These are phyloP conservation scores for Heliconius ethilla DNA, from an alignment of 2,888 invertebrate genomes.

Conservation along the genomic window DNA sequence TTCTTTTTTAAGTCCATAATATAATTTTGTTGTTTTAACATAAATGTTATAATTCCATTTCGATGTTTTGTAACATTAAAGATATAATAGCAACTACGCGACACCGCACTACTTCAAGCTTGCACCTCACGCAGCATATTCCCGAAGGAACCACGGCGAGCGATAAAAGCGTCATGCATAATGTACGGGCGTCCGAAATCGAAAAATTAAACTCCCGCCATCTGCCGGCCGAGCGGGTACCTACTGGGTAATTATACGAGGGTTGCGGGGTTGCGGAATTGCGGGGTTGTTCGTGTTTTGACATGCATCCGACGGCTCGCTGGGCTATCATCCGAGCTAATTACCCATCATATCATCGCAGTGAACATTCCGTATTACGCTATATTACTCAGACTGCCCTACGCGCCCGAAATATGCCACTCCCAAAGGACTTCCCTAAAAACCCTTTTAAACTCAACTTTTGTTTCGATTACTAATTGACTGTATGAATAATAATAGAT, in stretches of 20 bases:
- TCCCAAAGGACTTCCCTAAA: conserved; percentile 45
- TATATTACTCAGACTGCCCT: conserved; percentile 5
- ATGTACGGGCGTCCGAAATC: conserved; percentile 79
- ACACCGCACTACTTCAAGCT: conserved; percentile 48
- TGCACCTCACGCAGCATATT: conserved; percentile 50
- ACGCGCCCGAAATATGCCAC: neutral
- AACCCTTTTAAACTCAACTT: conserved; percentile 47
- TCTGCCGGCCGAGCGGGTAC: conserved; percentile 65
- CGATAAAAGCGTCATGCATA: conserved; percentile 81
- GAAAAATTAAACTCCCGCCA: conserved; percentile 80
- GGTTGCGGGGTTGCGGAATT: conserved; percentile 44
- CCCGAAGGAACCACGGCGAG: conserved; percentile 78
- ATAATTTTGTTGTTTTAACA: neutral
- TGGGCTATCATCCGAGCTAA: conserved; percentile 66
- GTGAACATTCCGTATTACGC: conserved; percentile 25
- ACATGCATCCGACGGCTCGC: conserved; percentile 59
- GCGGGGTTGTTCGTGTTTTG: conserved; percentile 54
- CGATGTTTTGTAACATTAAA: neutral
- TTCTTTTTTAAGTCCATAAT: neutral
- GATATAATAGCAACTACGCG: neutral
- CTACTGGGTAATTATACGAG: conserved; percentile 59
- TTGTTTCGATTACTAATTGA: conserved; percentile 48
- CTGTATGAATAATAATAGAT: conserved; percentile 43
- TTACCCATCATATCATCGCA: conserved; percentile 55
- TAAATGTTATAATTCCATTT: neutral